Evolutionary conservation across 1,140 invertebrate genomes (phyloP), one percentile per base, ranked within the genome.

Genomic region (Formica selysi): DNA sequence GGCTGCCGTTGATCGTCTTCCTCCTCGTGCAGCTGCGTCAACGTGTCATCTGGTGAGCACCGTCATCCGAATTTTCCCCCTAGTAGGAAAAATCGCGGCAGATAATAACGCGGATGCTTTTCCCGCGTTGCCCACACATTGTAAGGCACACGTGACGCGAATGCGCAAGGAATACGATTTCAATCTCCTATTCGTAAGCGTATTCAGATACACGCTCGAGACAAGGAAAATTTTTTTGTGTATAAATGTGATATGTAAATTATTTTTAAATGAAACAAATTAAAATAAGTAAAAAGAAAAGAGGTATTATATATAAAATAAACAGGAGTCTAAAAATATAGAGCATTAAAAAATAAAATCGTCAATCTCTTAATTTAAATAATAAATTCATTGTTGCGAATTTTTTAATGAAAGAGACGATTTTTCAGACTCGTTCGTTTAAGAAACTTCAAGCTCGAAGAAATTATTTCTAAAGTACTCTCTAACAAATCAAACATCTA

Each of bases 21-120:
- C 81, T 94, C 76, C 87, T 93, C 68, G 76, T 93, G 41, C 93
- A 93, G 85, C 89, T 92, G 88, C 89, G 90, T 91, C 89, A 92
- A 73, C 91, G 90, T 36, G 90, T 90, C 57, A 89, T 89, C 84
- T 93, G 94, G 94, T 94, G 87, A 94, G 93, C n/a, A 61, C 2
- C 48, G 89, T 86, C 83, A 84, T 65, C 86, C 54, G 32, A 44
- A 48, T 70, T 13, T 36, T 41, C 7, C 22, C 19, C 44, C 57
- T 81, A 1, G 4, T 26, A 10, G 26, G 10, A n/a, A 67, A 36
- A 54, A 68, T 68, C 44, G 13, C 32, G 8, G 13, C 10, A 16
- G 6, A 38, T 65, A 65, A 78, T 8, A 29, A 76, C 16, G 11
- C 26, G n/a, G 5, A n/a, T 26, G 2, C 11, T 29, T 32, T 32